Evolutionary conservation across 2,888 invertebrate genomes (phyloP), one percentile per base, ranked within the genome.

Genomic region (Megalurothrips usitatus): DNA sequence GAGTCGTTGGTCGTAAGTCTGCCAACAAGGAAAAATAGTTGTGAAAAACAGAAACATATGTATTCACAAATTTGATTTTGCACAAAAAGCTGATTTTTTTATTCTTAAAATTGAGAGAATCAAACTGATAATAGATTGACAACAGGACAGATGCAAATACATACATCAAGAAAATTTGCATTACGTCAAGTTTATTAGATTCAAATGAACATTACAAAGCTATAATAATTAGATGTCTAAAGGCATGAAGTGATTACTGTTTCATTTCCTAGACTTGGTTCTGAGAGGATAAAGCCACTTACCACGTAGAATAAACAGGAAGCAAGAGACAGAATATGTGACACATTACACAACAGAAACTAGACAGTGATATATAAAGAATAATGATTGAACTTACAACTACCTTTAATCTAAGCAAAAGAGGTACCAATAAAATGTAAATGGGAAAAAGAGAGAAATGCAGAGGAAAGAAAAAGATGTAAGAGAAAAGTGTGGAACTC

Each of bases 1-100:
- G 88, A 34, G 87, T 86, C 23, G 90, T 88, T 79, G 88, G 89
- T 82, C 86, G 82, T 23, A 86, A 85, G 81, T 85, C 87, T 87
- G 81, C 8, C n/a, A 34, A 83, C 82, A 63, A n/a, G 10, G 17
- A 43, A 43, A 43, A 43, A 43, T 43, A 6, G 6, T 43, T 43
- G 34, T 43, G 34, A 43, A 2, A 43, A 6, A 43, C 34, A 43
- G 6, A 43, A 43, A 43, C 6, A 43, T 6, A 43, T 6, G 6
- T 43, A 43, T 6, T 43, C 34, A 43, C 34, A 43, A 2, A 43
- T 43, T 43, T 43, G 34, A 43, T 43, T 43, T 43, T 43, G 34
- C 34, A 43, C 34, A 43, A 43, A 43, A 43, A 43, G 34, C 6
- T 43, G 34, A 43, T 4, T 43, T 43, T 43, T 14, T 17, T 17